Evolutionary conservation across 2,113 vertebrate species (phyloP).

Genomic region (Cyanoliseus patagonus): DNA sequence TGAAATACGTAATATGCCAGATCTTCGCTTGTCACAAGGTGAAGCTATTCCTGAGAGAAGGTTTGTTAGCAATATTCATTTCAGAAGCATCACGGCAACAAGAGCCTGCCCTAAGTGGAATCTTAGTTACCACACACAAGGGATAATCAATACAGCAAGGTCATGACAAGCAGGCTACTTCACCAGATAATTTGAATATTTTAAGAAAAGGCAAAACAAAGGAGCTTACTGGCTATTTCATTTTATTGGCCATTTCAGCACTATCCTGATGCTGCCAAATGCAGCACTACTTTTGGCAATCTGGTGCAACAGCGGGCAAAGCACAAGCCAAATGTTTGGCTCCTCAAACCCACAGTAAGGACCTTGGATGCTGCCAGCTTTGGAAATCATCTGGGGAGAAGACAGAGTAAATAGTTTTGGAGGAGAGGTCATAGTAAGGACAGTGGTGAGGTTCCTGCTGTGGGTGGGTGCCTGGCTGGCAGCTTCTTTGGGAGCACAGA

Average conservation of each 20-base stretch:
- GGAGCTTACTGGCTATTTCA: background rate
- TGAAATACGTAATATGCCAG: background rate
- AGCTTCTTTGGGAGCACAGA: background rate
- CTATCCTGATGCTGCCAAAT: background rate
- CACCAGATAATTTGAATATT: background rate
- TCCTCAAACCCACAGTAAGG: background rate
- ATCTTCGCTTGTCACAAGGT: background rate
- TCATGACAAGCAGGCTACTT: background rate
- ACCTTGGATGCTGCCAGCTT: background rate
- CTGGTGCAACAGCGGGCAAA: background rate
- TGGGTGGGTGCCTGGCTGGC: background rate
- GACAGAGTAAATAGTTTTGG: background rate
- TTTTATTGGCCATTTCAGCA: background rate
- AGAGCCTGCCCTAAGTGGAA: background rate
- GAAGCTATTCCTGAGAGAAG: background rate
- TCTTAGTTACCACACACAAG: background rate
- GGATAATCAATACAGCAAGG: background rate
- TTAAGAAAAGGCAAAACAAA: background rate
- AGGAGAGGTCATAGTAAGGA: background rate
- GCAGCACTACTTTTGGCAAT: background rate
- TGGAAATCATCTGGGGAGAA: background rate
- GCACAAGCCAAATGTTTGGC: background rate
- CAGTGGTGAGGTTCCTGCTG: background rate
- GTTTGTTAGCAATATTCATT: background rate
- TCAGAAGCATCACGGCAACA: background rate